phyloP scores from a whole-genome alignment of 2,797 vertebrate species.

The Catamblyrhynchus diadema region DNA sequence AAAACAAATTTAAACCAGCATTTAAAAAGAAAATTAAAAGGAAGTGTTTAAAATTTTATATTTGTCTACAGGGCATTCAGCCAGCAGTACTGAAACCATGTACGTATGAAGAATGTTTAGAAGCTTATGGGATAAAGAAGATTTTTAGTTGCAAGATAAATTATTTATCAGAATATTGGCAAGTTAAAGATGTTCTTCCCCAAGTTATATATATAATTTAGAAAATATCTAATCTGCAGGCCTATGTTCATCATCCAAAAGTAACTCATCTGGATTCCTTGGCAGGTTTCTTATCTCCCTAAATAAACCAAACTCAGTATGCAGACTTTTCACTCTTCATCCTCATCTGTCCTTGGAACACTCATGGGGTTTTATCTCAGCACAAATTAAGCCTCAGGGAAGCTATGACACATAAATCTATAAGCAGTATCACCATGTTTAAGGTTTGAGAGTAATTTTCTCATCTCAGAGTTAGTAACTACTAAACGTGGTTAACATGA shows the following conservation, averaged over 20 bases:
- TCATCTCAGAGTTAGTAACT: neutral
- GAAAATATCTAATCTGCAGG: neutral
- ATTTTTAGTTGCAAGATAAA: neutral
- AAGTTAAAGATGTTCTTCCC: neutral
- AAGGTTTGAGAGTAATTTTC: neutral
- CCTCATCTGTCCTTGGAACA: neutral
- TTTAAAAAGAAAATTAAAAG: neutral
- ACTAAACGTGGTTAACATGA: neutral
- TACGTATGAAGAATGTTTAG: neutral
- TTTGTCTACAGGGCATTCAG: neutral
- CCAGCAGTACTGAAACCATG: neutral
- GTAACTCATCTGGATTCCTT: neutral
- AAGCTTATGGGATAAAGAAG: neutral
- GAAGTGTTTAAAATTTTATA: neutral
- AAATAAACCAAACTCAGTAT: neutral
- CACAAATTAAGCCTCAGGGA: neutral
- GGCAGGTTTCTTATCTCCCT: neutral
- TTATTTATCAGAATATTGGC: neutral
- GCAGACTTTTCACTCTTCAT: neutral
- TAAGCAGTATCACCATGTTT: neutral
- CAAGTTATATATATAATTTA: neutral
- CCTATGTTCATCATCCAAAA: neutral
- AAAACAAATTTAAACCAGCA: neutral
- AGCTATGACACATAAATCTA: neutral
- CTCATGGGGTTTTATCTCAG: neutral